Base-by-base conservation (phyloP, 1,140 invertebrate genomes). In the Drosophila repletoides region DNA sequence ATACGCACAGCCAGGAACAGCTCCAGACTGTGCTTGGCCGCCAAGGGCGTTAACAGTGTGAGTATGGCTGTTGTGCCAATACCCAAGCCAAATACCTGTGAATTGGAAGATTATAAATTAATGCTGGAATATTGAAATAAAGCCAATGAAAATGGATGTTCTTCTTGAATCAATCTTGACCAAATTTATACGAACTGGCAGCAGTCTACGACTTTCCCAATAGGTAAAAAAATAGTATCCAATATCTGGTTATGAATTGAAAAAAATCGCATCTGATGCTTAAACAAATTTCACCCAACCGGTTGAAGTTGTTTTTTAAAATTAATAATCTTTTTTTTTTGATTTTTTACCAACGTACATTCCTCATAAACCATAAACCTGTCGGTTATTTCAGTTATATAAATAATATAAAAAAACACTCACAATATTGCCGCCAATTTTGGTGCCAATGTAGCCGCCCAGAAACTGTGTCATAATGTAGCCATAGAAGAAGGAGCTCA, bases 401-500 rank as follows among this genome's bases (percentile, higher is more conserved):
- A 3, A 17, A 1, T 2, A 38, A 9, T 36, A 29, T 36, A 15
- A 28, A 61, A 9, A 6, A n/a, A 14, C 76, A 81, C 93, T 92
- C 84, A 95, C 94, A 68, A 94, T 93, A 90, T 92, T 93, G 90
- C 91, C 95, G 73, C 95, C 95, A 73, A 94, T 92, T 77, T 93
- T 93, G 60, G 93, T 92, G 7, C 93, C 93, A n/a, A 96, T 88
- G 92, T 93, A 95, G 17, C 95, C 95, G 2, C 95, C 96, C 0
- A 94, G 90, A 40, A 95, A 90, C 88, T 95, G 95, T 0, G 95
- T 95, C 21, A 94, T 89, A 24, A 95, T 93, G 75, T 95, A 95
- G 4, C 95, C 95, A 75, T 95, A 96, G 90, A 97, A 98, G 91
- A 98, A 98, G 0, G 96, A 95, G 76, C 96, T 96, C 15, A 98